A percentile compares a stretch with the other conserved stretches of the same genome.
Conservation (phyloP, 2,888 invertebrate genomes). For the Lapara coniferarum region DNA sequence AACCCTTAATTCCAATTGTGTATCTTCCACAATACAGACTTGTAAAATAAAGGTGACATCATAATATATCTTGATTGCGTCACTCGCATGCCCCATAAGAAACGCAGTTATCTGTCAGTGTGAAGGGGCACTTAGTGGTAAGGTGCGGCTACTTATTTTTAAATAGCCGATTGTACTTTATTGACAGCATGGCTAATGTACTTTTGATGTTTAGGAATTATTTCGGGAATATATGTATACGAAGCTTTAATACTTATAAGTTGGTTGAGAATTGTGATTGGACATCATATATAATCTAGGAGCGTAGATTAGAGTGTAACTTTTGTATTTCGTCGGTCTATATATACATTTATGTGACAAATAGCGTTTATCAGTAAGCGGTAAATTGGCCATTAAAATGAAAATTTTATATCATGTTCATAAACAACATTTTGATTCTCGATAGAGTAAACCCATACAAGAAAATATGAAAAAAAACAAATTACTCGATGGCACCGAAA, state of each 20-base stretch:
- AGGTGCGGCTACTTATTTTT: constrained; percentile 34
- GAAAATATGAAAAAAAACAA: too few species aligned
- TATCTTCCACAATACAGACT: background rate
- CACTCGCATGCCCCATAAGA: background rate
- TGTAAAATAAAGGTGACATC: background rate
- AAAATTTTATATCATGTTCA: too few species aligned
- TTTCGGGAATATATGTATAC: background rate
- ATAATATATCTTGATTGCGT: constrained; percentile 10
- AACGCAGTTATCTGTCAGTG: constrained; percentile 5
- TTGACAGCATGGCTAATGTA: constrained; percentile 27
- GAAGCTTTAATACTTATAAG: background rate
- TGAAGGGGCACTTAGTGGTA: constrained; percentile 30
- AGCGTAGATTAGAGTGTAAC: too few species aligned
- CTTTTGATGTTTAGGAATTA: constrained; percentile 21
- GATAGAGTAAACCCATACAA: too few species aligned
- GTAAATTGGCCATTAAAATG: too few species aligned
- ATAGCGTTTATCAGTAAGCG: too few species aligned
- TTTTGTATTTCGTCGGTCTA: too few species aligned
- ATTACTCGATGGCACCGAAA: background rate
- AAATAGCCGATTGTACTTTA: constrained; percentile 29
- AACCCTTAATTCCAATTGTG: too few species aligned
- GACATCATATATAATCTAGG: background rate
- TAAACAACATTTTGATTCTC: too few species aligned
- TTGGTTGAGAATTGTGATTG: background rate
- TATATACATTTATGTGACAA: too few species aligned